A percentile compares a stretch with the other conserved stretches of the same genome.
phyloP scores from a whole-genome alignment of 2,797 vertebrate genomes.

The Crenuchus spilurus region DNA sequence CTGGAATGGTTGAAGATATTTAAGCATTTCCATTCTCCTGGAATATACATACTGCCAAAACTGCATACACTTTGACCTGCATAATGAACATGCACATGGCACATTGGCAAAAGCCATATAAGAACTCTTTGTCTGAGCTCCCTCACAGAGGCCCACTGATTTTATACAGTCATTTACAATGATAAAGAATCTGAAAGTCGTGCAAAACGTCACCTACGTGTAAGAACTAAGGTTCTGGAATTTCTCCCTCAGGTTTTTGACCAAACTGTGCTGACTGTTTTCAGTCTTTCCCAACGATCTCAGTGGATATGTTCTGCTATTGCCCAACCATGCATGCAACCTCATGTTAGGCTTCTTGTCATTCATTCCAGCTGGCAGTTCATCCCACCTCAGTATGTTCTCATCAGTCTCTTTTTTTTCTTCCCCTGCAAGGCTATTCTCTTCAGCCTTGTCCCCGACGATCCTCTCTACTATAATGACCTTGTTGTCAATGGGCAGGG shows the following conservation, averaged over 20 bases:
- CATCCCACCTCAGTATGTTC: slow-evolving; percentile 30
- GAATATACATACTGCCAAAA: slow-evolving; percentile 1
- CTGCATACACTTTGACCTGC: too few species aligned
- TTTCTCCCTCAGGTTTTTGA: slow-evolving; percentile 89
- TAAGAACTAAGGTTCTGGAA: slow-evolving; percentile 86
- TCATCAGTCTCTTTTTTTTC: slow-evolving; percentile 63
- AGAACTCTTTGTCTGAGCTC: neutral
- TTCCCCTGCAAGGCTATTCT: slow-evolving; percentile 48
- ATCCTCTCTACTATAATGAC: slow-evolving; percentile 77
- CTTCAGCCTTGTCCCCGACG: neutral
- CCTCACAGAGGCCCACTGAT: neutral
- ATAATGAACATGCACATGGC: neutral
- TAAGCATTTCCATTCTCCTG: neutral
- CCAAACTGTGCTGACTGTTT: slow-evolving; percentile 75
- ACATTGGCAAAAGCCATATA: neutral
- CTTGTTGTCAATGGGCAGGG: slow-evolving; percentile 67
- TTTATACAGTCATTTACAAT: slow-evolving; percentile 8
- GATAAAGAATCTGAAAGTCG: neutral
- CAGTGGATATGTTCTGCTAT: slow-evolving; percentile 36
- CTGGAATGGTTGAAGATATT: neutral
- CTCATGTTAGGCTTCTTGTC: slow-evolving; percentile 45
- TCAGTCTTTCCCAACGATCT: slow-evolving; percentile 65
- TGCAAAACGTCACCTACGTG: slow-evolving; percentile 59
- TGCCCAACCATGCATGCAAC: slow-evolving; percentile 44
- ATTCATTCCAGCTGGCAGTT: slow-evolving; percentile 22